phyloP scores from a whole-genome alignment of 2,113 vertebrate genomes.

The Aspiorhynchus laticeps region DNA sequence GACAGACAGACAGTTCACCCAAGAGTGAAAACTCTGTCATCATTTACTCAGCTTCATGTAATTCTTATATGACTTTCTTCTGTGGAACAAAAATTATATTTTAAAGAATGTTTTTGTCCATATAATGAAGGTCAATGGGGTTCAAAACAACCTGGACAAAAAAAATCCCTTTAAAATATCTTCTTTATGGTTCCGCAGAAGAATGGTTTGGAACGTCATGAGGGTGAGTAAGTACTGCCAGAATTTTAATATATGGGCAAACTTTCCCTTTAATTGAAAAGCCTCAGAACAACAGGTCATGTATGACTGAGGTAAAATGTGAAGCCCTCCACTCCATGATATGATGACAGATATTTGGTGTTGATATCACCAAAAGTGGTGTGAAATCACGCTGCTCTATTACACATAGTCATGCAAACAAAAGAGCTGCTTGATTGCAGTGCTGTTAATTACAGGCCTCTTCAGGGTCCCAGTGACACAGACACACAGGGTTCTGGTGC shows the following conservation, averaged over 20 bases:
- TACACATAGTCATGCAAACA: conserved; percentile 40
- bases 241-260: neutral
- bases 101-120: neutral
- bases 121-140: neutral
- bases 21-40: too few relatives aligned
- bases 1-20: neutral
- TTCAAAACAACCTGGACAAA: neutral
- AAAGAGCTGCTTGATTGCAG: conserved; percentile 49
- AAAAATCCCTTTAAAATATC: neutral
- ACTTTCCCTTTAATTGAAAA: neutral
- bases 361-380: conserved; percentile 26
- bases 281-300: neutral
- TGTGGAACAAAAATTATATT: neutral
- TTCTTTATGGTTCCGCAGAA: neutral
- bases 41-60: neutral
- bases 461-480: conserved; percentile 49
- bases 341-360: conserved; percentile 28
- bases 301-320: neutral
- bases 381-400: conserved; percentile 17
- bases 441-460: conserved; percentile 56
- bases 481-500: conserved; percentile 40
- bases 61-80: neutral
- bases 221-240: neutral
- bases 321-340: neutral
- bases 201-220: neutral